Evolutionary conservation across 2,113 vertebrate genomes (phyloP), one percentile per base, ranked within the genome.

Genomic region (Sinocyclocheilus anophthalmus): DNA sequence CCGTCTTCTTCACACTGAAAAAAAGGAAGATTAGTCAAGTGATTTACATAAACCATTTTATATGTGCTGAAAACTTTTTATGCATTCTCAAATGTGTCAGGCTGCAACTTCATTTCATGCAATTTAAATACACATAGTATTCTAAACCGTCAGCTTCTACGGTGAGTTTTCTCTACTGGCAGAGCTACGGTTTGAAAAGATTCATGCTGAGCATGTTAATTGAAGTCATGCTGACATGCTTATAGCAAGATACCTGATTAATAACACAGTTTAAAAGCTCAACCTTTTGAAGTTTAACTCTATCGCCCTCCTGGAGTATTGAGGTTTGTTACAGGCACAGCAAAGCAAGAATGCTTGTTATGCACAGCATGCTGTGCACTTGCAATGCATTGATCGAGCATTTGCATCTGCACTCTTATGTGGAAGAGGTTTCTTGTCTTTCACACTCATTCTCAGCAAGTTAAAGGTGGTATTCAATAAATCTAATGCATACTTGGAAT

Each of bases 1-100:
- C 97, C 97, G 1, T 99, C 98, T 70, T 99, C 98, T 96, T 99
- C 98, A 90, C 96, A 98, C 98, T 99, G 89, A 37, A 37, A 37
- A 37, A 37, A 37, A 37, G 37, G 37, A 37, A 37, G 37, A 37
- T 37, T 37, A 37, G 37, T 37, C 37, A 37, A 37, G 37, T 37
- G 5, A 5, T 37, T 37, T 37, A 37, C 5, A 37, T 37, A 5
- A 37, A 37, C 37, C 37, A 37, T 37, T 37, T 37, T 5, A 37
- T 37, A 5, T 37, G 37, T 37, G 37, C 37, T 37, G 37, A 37
- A 37, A 37, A 37, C 37, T 30, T 50, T 84, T 20, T 33, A 45
- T 30, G 42, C 39, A 70, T 22, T 39, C 33, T 39, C 18, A 69
- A 70, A 70, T 37, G 14, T 20, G 37, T 73, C 70, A 73, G 37